Conservation (phyloP, 2,888 invertebrate genomes). For the Pristionchus exspectatus region DNA sequence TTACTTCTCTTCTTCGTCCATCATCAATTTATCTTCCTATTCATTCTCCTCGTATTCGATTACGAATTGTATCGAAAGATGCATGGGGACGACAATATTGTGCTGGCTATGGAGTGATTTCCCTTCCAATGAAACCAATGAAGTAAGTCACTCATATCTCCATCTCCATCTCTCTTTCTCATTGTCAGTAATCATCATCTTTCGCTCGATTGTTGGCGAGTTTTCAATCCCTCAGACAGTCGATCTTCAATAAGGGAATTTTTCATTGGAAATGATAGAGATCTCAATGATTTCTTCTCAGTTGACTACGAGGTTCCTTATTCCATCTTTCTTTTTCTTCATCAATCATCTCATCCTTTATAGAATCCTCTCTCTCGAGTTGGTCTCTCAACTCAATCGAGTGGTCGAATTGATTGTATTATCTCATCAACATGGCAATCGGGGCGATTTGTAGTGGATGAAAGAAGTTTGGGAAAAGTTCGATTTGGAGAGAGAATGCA, state of each 20-base stretch:
- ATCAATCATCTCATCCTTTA: background rate
- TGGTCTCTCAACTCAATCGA: conserved; percentile 37
- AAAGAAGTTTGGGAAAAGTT: conserved; percentile 33
- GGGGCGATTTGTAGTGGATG: conserved; percentile 46
- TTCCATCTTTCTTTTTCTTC: background rate
- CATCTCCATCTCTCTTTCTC: background rate
- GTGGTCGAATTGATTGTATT: background rate
- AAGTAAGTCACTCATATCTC: background rate
- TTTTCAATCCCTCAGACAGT: background rate
- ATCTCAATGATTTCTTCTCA: conserved; percentile 47
- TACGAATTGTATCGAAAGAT: conserved; percentile 39
- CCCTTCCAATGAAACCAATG: conserved; percentile 16
- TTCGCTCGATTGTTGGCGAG: conserved; percentile 34
- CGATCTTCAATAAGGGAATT: conserved; percentile 39
- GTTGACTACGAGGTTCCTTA: conserved; percentile 29
- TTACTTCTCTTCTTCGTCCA: conserved; percentile 38
- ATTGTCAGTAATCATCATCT: background rate
- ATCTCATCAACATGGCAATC: conserved; percentile 51
- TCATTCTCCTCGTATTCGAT: background rate
- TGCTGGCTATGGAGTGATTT: conserved; percentile 12
- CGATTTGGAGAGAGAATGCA: conserved; percentile 48
- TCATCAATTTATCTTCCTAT: conserved; percentile 20
- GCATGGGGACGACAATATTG: conserved; percentile 41
- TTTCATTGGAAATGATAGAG: conserved; percentile 29
- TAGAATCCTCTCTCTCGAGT: conserved; percentile 24